Conservation (phyloP, 2,113 vertebrate genomes). For the Zosterops borbonicus region DNA sequence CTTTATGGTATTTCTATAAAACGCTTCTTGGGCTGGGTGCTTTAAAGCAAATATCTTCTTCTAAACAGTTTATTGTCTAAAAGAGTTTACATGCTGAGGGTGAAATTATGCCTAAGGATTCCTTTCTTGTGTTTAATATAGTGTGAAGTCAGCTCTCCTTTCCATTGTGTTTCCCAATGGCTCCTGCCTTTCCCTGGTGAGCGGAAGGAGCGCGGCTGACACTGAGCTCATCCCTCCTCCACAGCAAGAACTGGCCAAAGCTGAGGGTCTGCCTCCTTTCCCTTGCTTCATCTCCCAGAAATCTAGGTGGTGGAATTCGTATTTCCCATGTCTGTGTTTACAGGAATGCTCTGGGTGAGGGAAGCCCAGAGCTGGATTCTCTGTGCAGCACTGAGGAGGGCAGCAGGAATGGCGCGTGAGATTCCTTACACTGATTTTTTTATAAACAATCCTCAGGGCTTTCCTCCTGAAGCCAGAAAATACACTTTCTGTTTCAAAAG, state of each 20-base stretch:
- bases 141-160: neutral
- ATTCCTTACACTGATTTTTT: neutral
- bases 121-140: neutral
- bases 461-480: neutral
- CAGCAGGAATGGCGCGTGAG: neutral
- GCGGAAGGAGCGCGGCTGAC: rapidly evolving
- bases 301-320: neutral
- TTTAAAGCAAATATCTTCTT: neutral
- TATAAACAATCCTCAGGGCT: neutral
- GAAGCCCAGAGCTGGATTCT: neutral
- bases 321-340: neutral
- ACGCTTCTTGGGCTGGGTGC: neutral
- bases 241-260: neutral
- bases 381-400: neutral
- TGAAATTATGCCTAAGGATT: neutral
- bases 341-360: neutral
- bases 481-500: neutral
- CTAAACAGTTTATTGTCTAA: constrained; percentile 1
- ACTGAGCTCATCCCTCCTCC: too few relatives aligned
- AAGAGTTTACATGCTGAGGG: neutral
- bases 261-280: neutral
- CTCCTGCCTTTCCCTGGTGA: neutral
- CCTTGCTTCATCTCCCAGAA: neutral
- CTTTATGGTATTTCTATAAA: neutral
- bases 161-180: neutral